A percentile compares a stretch with the other conserved stretches of the same genome.
Evolutionary conservation across 2,113 vertebrate genomes (phyloP).

Genomic region (Elanoides forficatus): DNA sequence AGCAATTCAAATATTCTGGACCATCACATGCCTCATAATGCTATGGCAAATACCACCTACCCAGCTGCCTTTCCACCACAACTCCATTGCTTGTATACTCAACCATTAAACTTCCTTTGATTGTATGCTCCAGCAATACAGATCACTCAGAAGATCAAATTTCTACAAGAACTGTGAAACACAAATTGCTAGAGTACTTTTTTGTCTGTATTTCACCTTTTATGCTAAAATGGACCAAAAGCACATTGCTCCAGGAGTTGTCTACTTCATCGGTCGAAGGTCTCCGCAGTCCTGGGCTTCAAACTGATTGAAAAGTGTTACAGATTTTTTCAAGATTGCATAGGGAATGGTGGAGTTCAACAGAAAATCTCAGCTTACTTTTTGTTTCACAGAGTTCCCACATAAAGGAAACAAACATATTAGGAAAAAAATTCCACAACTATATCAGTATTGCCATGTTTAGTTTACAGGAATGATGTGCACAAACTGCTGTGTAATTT

Average conservation of each 20-base stretch:
- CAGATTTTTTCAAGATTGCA: neutral
- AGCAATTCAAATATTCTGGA: neutral
- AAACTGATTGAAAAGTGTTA: neutral
- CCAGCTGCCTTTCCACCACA: neutral
- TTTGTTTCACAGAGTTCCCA: neutral
- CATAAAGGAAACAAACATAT: neutral
- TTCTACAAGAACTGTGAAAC: neutral
- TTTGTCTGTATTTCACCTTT: neutral
- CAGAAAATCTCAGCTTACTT: neutral
- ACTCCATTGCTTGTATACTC: neutral
- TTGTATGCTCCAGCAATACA: neutral
- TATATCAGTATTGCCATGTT: rapidly evolving
- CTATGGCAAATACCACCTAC: neutral
- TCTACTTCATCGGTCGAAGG: rapidly evolving
- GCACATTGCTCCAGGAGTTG: neutral
- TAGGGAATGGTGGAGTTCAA: neutral
- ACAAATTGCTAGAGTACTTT: neutral
- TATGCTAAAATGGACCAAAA: neutral
- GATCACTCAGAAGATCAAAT: neutral
- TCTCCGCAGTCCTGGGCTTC: neutral
- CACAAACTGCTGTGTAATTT: neutral
- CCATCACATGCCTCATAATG: neutral
- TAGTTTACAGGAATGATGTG: neutral
- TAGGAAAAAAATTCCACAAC: neutral
- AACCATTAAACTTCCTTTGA: neutral